Conservation (phyloP, 2,888 invertebrate genomes). For the Clepsis dumicolana region DNA sequence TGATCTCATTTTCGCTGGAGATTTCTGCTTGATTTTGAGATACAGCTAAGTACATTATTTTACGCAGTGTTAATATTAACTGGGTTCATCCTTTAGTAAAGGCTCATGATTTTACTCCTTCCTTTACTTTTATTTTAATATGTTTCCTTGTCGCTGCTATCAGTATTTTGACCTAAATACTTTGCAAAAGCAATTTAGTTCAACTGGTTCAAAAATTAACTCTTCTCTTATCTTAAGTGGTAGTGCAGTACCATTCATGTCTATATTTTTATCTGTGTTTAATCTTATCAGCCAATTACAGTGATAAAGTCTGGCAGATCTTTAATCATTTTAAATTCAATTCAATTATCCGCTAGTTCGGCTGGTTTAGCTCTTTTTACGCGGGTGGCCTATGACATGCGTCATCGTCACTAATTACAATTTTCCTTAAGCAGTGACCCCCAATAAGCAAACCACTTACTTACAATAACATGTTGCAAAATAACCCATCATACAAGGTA, state of each 20-base stretch:
- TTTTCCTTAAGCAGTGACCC: not conserved
- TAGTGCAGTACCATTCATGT: slow-evolving; percentile 6
- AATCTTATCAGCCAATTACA: slow-evolving; percentile 36
- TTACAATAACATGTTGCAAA: not conserved
- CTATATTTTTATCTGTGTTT: slow-evolving; percentile 10
- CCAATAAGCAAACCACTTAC: not conserved
- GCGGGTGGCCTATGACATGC: not conserved
- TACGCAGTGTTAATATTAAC: not conserved
- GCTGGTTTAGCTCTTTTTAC: not conserved
- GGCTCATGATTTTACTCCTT: not conserved
- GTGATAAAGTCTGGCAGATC: not conserved
- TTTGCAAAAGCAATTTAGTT: not conserved
- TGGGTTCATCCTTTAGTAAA: not conserved
- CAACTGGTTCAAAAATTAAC: slow-evolving; percentile 8
- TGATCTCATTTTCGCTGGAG: not conserved
- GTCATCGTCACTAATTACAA: not conserved
- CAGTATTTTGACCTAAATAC: not conserved
- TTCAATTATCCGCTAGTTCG: too few species aligned
- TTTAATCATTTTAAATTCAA: not conserved
- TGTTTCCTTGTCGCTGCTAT: not conserved
- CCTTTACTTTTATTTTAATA: not conserved
- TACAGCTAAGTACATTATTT: too few species aligned
- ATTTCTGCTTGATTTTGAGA: not conserved
- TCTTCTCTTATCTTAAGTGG: slow-evolving; percentile 18
- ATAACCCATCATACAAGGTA: not conserved